Percentiles rank a stretch among this genome's conserved stretches.
These are phyloP conservation scores for Rhabdornis inornatus DNA, from an alignment of 2,113 vertebrate genomes.

Conservation along the genomic window DNA sequence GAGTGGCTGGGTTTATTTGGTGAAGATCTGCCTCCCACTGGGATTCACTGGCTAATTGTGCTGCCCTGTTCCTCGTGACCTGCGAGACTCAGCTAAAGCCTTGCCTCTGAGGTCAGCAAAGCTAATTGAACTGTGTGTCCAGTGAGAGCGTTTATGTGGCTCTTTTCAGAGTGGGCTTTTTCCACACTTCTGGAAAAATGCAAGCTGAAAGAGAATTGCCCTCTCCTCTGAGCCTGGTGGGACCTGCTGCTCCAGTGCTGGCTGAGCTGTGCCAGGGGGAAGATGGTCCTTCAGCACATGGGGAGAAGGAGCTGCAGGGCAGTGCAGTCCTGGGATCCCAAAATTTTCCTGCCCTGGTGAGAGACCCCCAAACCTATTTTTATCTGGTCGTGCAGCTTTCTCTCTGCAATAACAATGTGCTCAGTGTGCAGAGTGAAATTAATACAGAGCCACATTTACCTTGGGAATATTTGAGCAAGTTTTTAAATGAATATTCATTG, in stretches of 20 bases:
- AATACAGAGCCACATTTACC: not conserved
- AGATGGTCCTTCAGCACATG: not conserved
- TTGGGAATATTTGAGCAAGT: slow-evolving; percentile 1
- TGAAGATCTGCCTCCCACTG: not conserved
- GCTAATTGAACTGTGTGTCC: not conserved
- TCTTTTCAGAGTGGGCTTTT: not conserved
- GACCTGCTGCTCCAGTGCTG: not conserved
- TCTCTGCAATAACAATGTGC: not conserved
- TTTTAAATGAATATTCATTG: slow-evolving; percentile 26
- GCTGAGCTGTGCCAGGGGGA: not conserved
- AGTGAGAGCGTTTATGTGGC: not conserved
- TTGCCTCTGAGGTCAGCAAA: not conserved
- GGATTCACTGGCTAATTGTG: not conserved
- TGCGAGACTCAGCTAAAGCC: not conserved
- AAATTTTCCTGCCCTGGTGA: not conserved
- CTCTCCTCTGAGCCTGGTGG: not conserved
- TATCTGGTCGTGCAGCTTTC: not conserved
- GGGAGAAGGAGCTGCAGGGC: not conserved
- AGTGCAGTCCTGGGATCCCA: not conserved
- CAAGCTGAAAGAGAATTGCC: not conserved
- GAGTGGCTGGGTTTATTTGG: fast-evolving
- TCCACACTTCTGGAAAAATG: not conserved
- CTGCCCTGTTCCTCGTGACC: not conserved
- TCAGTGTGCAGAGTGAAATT: not conserved
- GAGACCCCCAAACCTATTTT: not conserved